Base-by-base conservation (phyloP, 2,797 vertebrate genomes). In the Macroramphosus scolopax region DNA sequence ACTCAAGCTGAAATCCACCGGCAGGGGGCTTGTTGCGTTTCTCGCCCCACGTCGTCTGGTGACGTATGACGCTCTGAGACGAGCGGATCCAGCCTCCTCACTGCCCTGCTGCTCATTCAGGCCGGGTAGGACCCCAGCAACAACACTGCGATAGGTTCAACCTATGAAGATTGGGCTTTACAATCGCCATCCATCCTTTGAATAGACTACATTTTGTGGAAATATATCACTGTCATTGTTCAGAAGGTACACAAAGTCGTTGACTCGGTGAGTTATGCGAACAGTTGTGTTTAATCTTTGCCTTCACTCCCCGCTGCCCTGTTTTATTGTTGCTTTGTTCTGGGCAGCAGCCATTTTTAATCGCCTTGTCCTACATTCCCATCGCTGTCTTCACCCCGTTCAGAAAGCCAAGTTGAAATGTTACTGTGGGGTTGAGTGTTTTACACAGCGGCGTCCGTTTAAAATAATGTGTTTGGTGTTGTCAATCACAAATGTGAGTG, bases 251-350 rank as follows among this genome's bases (percentile, higher is more conserved):
- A 36, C 31, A 45, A 65, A 69, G 26, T 56, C 74, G 73, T 80
- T 74, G 42, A 84, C 73, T 72, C 63, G 88, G 91, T 91, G 75
- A 90, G 91, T 88, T 71, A 35, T 73, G 24, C 26, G 8, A 25
- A 4, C 36, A 11, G 8, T 1, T 15, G 24, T 8, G 12, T 16
- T 0, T 9, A 13, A 2, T 8, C 65, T 69, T 73, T 69, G 34
- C 28, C 18, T 10, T 36, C 68, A 52, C 77, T 67, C 42, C 51
- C 46, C 15, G 53, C 73, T 82, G 71, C 72, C 68, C 63, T 40
- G 75, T 82, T 88, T 88, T 87, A 85, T 87, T 88, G 85, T 89
- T 81, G 91, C 90, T 92, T 92, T 92, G 91, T 92, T 92, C 89
- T 87, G 85, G 65, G 84, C 76, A 85, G 89, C 88, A 80, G 91